A percentile compares a stretch with the other conserved stretches of the same genome.
These are phyloP conservation scores for Atherinosoma microstoma DNA, from an alignment of 2,797 vertebrate species.

Conservation along the genomic window DNA sequence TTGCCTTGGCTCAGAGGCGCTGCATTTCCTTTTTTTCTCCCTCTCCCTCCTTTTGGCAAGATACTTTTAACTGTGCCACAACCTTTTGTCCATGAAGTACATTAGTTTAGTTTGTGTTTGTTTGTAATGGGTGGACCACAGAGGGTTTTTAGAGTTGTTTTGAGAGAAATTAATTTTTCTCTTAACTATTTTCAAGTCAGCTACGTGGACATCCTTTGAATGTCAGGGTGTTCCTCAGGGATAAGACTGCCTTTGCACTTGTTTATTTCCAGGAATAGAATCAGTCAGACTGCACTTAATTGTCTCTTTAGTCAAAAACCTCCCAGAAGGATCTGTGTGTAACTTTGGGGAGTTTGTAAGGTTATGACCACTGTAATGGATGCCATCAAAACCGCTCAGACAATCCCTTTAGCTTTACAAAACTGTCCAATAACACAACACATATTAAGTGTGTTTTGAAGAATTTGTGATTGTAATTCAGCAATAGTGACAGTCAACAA, in stretches of 20 bases:
- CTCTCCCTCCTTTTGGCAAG: slow-evolving; percentile 46
- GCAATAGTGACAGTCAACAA: slow-evolving; percentile 24
- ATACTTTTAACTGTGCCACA: slow-evolving; percentile 71
- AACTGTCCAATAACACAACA: neutral
- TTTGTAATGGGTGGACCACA: slow-evolving; percentile 86
- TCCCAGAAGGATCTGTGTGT: slow-evolving; percentile 33
- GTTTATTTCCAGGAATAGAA: slow-evolving; percentile 67
- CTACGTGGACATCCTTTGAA: slow-evolving; percentile 84
- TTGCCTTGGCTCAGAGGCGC: slow-evolving; percentile 80
- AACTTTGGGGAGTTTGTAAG: slow-evolving; percentile 19
- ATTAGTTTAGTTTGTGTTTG: slow-evolving; percentile 82
- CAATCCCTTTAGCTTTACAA: neutral
- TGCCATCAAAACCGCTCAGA: slow-evolving; percentile 27
- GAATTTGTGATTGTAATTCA: slow-evolving; percentile 11
- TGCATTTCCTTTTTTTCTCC: slow-evolving; percentile 69
- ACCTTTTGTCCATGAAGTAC: slow-evolving; percentile 85
- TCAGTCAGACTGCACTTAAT: slow-evolving; percentile 57
- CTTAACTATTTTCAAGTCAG: slow-evolving; percentile 84
- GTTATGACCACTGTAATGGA: slow-evolving; percentile 35
- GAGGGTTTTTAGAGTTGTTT: slow-evolving; percentile 83
- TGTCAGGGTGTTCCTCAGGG: slow-evolving; percentile 85
- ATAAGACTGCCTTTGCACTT: slow-evolving; percentile 71
- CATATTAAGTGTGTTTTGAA: neutral
- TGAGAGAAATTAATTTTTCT: slow-evolving; percentile 87
- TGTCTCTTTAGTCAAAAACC: slow-evolving; percentile 33